Evolutionary conservation across 2,888 invertebrate species (phyloP).

Genomic region (Aquatica leii): DNA sequence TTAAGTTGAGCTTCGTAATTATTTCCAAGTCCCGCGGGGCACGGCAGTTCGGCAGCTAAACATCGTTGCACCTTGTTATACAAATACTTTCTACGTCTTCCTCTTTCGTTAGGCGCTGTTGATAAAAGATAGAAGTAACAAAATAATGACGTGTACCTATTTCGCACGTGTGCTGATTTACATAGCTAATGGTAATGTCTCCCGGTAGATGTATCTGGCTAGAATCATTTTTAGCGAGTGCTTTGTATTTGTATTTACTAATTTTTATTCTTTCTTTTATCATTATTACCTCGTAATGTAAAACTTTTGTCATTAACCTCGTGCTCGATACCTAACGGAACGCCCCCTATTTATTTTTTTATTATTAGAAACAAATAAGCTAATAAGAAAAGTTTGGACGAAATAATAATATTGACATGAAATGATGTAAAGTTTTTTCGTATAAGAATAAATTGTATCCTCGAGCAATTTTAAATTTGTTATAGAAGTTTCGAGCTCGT

Average conservation of each 20-base stretch:
- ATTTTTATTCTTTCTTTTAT: constrained; percentile 48
- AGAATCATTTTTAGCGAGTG: constrained; percentile 54
- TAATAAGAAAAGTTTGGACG: constrained; percentile 39
- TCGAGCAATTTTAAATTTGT: constrained; percentile 40
- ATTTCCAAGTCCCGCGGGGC: constrained; percentile 56
- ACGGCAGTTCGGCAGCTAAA: constrained; percentile 49
- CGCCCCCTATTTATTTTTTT: neutral
- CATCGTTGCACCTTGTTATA: constrained; percentile 34
- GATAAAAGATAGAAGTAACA: constrained; percentile 11
- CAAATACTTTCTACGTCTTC: constrained; percentile 33
- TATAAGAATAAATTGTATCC: constrained; percentile 41
- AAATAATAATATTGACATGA: constrained; percentile 40
- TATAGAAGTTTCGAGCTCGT: constrained; percentile 39
- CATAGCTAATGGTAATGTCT: constrained; percentile 56
- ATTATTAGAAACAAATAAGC: constrained; percentile 20
- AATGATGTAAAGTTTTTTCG: constrained; percentile 39
- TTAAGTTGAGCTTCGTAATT: constrained; percentile 60
- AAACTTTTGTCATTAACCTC: neutral
- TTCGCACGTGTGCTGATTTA: constrained; percentile 44
- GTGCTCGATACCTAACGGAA: neutral
- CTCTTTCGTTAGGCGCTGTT: constrained; percentile 23
- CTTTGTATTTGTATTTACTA: constrained; percentile 56
- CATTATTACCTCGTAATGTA: constrained; percentile 21
- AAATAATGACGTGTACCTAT: constrained; percentile 24
- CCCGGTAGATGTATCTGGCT: constrained; percentile 54